A percentile compares a stretch with the other conserved stretches of the same genome.
Evolutionary conservation across 2,113 vertebrate species (phyloP).

Genomic region (Rattus norvegicus): GRCr8 NC_086036.1:12081501-12082000

Average conservation of each 20-base stretch:
- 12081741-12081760: neutral
- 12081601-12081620: too few species aligned
- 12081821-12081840: constrained; percentile 61
- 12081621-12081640: too few species aligned
- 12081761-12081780: constrained; percentile 41
- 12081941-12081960: neutral
- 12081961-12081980: neutral
- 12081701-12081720: neutral
- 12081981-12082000: neutral
- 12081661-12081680: too few species aligned
- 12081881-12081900: neutral
- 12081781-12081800: neutral
- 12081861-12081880: constrained; percentile 53
- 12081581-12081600: too few species aligned
- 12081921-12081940: neutral
- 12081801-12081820: constrained; percentile 27
- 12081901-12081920: neutral
- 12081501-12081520: too few species aligned
- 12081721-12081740: neutral
- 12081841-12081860: constrained; percentile 67
- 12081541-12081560: too few species aligned
- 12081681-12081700: too few species aligned
- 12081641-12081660: too few species aligned
- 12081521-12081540: too few species aligned
- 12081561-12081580: too few species aligned